phyloP scores from a whole-genome alignment of 2,113 vertebrate species.

The Labeo catla region DNA sequence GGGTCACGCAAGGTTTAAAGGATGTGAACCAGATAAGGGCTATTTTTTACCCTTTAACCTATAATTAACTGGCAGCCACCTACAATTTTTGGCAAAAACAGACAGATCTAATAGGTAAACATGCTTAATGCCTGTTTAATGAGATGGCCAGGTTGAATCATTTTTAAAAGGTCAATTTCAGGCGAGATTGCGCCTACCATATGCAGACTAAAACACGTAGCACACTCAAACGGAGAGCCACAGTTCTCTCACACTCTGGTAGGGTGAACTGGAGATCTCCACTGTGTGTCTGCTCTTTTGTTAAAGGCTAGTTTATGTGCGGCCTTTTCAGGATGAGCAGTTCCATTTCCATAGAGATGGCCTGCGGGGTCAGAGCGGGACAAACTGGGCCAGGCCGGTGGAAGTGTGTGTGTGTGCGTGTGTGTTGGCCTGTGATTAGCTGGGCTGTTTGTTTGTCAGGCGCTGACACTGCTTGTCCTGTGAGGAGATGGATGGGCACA shows the following conservation, averaged over 20 bases:
- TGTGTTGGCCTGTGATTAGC: conserved; percentile 53
- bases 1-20: conserved; percentile 46
- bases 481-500: conserved; percentile 56
- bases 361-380: conserved; percentile 49
- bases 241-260: background rate
- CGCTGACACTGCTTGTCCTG: conserved; percentile 59
- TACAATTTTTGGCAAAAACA: background rate
- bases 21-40: conserved; percentile 27
- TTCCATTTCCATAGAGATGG: conserved; percentile 57
- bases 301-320: conserved; percentile 57
- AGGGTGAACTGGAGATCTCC: background rate
- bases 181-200: background rate
- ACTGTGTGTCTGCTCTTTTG: conserved; percentile 47
- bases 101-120: background rate
- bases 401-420: conserved; percentile 53
- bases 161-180: background rate
- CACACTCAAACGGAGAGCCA: background rate
- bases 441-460: conserved; percentile 61
- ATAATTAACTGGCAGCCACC: conserved; percentile 3
- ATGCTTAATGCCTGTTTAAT: background rate
- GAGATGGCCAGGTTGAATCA: background rate
- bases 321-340: conserved; percentile 54
- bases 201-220: background rate
- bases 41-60: conserved; percentile 11
- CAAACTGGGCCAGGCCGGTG: conserved; percentile 50